Evolutionary conservation across 2,888 invertebrate species (phyloP).

Genomic region (Cylindroiulus punctatus): DNA sequence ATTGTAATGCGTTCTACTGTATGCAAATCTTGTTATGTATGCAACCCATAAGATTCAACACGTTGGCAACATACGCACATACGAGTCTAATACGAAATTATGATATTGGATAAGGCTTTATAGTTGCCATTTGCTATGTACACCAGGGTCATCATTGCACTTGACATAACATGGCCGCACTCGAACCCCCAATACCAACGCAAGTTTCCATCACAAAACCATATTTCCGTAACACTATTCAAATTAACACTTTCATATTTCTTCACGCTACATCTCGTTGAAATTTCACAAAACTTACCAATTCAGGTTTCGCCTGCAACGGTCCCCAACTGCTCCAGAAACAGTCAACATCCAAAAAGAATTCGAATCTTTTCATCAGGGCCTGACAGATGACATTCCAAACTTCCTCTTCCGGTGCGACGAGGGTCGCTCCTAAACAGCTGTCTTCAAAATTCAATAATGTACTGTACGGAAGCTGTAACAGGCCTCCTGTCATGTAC

Average conservation of each 20-base stretch:
- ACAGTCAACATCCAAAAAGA: not conserved
- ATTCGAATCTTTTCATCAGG: not conserved
- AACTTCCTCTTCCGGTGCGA: not conserved
- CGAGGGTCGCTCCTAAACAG: not conserved
- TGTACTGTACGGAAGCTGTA: too few relatives aligned
- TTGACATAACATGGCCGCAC: not conserved
- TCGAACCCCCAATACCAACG: not conserved
- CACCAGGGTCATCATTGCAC: not conserved
- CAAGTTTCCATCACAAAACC: not conserved
- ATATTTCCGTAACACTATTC: not conserved
- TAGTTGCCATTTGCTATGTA: too few relatives aligned
- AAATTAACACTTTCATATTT: not conserved
- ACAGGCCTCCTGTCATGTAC: too few relatives aligned
- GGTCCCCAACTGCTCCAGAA: not conserved
- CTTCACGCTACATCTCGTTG: not conserved
- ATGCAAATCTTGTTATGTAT: too few relatives aligned
- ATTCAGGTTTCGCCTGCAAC: not conserved
- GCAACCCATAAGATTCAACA: too few relatives aligned
- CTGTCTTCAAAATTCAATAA: not conserved
- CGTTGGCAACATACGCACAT: too few relatives aligned
- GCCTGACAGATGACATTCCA: not conserved
- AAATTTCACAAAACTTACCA: slow-evolving; percentile 7
- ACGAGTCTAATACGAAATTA: too few relatives aligned
- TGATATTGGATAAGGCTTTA: too few relatives aligned
- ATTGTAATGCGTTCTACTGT: too few relatives aligned